A percentile compares a stretch with the other conserved stretches of the same genome.
phyloP scores from a whole-genome alignment of 2,888 invertebrate species.

The Chrysotoxum bicinctum region DNA sequence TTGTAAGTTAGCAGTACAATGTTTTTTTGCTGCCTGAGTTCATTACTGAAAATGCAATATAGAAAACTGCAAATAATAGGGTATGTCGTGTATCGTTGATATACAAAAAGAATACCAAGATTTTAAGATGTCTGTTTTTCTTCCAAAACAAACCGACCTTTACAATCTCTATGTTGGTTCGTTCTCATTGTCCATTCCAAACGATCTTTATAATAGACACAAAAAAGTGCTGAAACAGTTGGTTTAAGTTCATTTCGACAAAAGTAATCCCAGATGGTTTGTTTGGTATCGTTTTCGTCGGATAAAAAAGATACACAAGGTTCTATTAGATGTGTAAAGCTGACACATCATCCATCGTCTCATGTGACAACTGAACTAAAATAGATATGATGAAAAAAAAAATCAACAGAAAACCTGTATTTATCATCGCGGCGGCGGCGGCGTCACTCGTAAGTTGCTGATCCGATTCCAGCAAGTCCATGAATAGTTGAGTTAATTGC shows the following conservation, averaged over 20 bases:
- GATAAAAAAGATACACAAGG: not conserved
- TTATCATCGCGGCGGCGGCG: no score
- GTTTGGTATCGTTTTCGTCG: not conserved
- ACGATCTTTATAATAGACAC: not conserved
- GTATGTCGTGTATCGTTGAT: not conserved
- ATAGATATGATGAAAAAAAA: not conserved
- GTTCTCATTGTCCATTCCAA: conserved; percentile 12
- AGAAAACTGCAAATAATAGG: not conserved
- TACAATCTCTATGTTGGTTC: not conserved
- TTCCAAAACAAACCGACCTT: not conserved
- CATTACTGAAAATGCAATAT: no score
- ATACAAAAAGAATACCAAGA: not conserved
- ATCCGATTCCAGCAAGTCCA: conserved; percentile 57
- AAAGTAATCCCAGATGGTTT: conserved; percentile 37
- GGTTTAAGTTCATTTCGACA: conserved; percentile 41
- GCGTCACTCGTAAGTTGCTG: conserved; percentile 36
- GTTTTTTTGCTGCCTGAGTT: no score
- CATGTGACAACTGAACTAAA: conserved; percentile 10
- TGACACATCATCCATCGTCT: conserved; percentile 12
- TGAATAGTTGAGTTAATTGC: conserved; percentile 70
- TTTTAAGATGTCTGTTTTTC: not conserved
- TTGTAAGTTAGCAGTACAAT: no score
- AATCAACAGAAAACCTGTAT: not conserved
- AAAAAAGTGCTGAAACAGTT: conserved; percentile 47
- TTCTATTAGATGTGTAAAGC: conserved; percentile 6